Conservation (phyloP, 2,888 invertebrate genomes). For the Sminthurinus aureus region DNA sequence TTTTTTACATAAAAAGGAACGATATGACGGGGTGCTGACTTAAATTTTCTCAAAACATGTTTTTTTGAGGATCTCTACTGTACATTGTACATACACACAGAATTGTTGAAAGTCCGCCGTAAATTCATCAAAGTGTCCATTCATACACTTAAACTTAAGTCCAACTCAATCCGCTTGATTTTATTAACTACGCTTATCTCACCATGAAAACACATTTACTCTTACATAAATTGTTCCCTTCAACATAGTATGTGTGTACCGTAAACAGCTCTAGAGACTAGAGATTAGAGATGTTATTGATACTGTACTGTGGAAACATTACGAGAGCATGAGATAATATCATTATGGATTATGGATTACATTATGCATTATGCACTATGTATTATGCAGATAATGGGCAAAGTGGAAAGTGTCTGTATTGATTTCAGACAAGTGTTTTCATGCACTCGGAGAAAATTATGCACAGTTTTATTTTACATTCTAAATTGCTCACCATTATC, state of each 20-base stretch:
- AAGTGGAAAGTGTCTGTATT: background rate
- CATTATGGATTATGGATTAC: background rate
- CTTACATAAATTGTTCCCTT: background rate
- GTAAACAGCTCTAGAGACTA: too few relatives aligned
- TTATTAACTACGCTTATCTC: constrained; percentile 27
- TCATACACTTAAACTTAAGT: background rate
- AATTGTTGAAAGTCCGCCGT: constrained; percentile 3
- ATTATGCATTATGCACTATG: too few relatives aligned
- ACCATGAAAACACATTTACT: background rate
- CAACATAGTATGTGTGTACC: background rate
- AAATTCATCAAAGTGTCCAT: constrained; percentile 30
- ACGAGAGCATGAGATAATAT: too few relatives aligned
- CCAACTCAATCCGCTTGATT: constrained; percentile 24
- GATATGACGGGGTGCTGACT: too few relatives aligned
- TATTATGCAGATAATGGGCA: background rate
- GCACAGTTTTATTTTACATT: background rate
- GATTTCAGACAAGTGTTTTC: background rate
- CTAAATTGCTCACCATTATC: background rate
- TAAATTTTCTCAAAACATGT: too few relatives aligned
- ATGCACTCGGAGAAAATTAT: background rate
- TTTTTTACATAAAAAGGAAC: too few relatives aligned
- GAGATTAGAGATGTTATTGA: too few relatives aligned
- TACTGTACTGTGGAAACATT: too few relatives aligned
- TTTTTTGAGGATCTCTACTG: too few relatives aligned
- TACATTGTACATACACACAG: background rate